Evolutionary conservation across 2,113 vertebrate species (phyloP).

Genomic region (Aegotheles bennettii): DNA sequence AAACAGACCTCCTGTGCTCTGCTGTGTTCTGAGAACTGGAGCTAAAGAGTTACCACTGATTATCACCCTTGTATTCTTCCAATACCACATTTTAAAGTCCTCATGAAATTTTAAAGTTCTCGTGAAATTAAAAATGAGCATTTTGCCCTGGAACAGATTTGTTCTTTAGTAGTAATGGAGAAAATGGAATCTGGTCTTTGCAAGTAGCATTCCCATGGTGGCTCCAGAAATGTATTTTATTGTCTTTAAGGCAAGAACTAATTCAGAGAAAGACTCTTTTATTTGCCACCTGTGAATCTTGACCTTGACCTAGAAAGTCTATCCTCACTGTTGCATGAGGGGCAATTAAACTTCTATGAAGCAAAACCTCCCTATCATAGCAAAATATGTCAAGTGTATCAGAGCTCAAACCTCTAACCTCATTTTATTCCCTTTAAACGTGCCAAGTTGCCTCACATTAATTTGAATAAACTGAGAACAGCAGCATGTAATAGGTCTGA

Average conservation of each 20-base stretch:
- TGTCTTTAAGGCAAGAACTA: slow-evolving; percentile 14
- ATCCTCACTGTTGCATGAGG: not conserved
- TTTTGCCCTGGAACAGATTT: not conserved
- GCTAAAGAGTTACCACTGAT: not conserved
- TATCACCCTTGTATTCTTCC: not conserved
- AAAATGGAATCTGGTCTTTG: not conserved
- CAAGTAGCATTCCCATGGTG: not conserved
- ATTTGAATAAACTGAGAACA: not conserved
- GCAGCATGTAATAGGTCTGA: not conserved
- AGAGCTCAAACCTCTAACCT: not conserved
- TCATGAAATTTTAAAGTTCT: slow-evolving; percentile 15
- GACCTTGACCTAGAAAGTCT: slow-evolving; percentile 7
- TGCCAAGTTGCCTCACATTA: not conserved
- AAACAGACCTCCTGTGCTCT: not conserved
- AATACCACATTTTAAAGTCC: not conserved
- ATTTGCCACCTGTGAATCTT: not conserved
- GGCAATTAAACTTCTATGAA: slow-evolving; percentile 35
- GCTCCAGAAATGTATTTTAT: not conserved
- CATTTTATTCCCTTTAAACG: not conserved
- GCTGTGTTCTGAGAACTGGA: not conserved
- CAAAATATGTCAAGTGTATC: slow-evolving; percentile 6
- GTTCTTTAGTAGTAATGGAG: not conserved
- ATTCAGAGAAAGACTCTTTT: not conserved
- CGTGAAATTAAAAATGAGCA: not conserved
- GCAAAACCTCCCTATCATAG: not conserved